These are phyloP conservation scores for Montipora capitata DNA, from an alignment of 92 coral and sea anemone species.

Conservation along the genomic window DNA sequence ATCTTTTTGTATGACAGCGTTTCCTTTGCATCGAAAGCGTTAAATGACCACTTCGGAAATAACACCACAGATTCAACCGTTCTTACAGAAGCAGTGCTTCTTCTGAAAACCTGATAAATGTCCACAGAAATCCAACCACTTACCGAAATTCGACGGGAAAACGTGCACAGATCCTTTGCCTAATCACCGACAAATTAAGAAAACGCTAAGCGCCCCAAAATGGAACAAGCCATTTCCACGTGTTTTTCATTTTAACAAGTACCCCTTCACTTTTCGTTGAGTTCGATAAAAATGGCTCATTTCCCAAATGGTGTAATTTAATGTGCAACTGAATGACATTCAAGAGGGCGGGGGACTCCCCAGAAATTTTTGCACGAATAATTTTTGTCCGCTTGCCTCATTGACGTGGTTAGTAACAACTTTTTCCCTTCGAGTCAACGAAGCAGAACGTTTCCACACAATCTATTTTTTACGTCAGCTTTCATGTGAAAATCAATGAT, in stretches of 20 bases:
- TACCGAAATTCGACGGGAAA: constrained; percentile 17
- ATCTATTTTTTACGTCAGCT: neutral
- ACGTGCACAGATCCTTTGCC: neutral
- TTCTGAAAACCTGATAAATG: neutral
- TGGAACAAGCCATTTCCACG: constrained; percentile 15
- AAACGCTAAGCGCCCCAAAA: neutral
- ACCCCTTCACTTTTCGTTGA: constrained; percentile 23
- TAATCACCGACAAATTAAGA: neutral
- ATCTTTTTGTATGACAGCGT: constrained; percentile 8
- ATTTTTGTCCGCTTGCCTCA: neutral
- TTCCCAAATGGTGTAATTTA: neutral
- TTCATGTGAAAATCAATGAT: neutral
- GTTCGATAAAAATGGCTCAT: constrained; percentile 13
- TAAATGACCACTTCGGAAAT: neutral
- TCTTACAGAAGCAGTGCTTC: neutral
- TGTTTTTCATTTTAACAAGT: constrained; percentile 24
- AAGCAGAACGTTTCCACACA: constrained; percentile 31
- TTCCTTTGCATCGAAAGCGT: constrained; percentile 17
- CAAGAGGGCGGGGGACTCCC: constrained; percentile 48
- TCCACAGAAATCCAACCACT: neutral
- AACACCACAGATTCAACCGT: neutral
- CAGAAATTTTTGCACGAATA: constrained; percentile 22
- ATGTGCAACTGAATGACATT: neutral
- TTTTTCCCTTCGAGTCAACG: constrained; percentile 10
- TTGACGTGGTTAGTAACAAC: constrained; percentile 4